These are phyloP conservation scores for Lacerta viridis DNA, from an alignment of 2,797 vertebrate genomes.

Conservation along the genomic window DNA sequence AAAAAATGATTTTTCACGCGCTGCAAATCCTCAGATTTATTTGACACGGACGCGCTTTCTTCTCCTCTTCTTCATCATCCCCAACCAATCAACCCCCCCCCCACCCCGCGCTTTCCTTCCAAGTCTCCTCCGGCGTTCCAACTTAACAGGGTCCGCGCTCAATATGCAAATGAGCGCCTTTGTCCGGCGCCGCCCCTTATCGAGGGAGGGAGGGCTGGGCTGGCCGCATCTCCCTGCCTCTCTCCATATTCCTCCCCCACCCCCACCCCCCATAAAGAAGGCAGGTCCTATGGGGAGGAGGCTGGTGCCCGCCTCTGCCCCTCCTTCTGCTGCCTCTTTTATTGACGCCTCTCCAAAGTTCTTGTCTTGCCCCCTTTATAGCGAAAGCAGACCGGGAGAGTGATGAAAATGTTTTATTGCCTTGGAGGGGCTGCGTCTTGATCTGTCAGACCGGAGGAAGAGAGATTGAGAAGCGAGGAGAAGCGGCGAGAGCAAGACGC, in stretches of 20 bases:
- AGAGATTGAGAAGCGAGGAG: not conserved
- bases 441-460: constrained; percentile 61
- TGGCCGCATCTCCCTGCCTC: too few species aligned
- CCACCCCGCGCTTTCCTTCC: not conserved
- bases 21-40: not conserved
- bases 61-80: not conserved
- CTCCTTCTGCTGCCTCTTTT: constrained; percentile 48
- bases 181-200: constrained; percentile 32
- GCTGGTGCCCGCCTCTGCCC: constrained; percentile 51
- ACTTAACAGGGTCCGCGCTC: constrained; percentile 65
- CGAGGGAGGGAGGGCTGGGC: not conserved
- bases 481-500: not conserved
- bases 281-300: constrained; percentile 78
- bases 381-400: constrained; percentile 83
- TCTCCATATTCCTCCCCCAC: not conserved
- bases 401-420: constrained; percentile 86
- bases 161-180: constrained; percentile 72
- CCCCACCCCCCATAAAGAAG: not conserved
- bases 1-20: not conserved
- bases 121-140: constrained; percentile 47
- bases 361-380: constrained; percentile 73
- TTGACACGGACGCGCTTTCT: too few species aligned
- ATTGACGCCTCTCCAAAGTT: constrained; percentile 85
- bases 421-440: constrained; percentile 80
- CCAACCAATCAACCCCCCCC: not conserved